Evolutionary conservation across 2,888 invertebrate species (phyloP), one percentile per base, ranked within the genome.

Genomic region (Xylota segnis): DNA sequence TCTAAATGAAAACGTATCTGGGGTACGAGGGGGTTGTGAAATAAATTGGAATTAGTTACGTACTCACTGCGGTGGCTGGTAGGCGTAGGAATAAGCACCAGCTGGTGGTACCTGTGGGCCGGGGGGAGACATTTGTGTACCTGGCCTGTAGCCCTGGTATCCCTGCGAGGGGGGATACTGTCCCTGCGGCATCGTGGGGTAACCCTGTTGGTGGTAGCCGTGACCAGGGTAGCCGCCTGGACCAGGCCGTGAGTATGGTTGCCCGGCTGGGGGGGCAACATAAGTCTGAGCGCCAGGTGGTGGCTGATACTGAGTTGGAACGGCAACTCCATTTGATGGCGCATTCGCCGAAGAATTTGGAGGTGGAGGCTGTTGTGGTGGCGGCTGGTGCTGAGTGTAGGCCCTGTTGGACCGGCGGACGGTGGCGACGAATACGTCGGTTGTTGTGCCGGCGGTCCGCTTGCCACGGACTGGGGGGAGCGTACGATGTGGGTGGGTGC

Each of bases 51-150:
- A 75, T 79, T 65, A 70, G 63, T 70, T 79, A 79, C 27, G 27
- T 40, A 59, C 70, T 90, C 90, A 92, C 88, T 92, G 92, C 37
- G 96, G 96, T 83, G 96, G 96, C 89, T 96, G 96, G 90, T 96
- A 96, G 65, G 96, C 95, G 90, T 96, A 96, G 45, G 96, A 95
- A 90, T 97, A 97, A 81, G 95, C 94, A 77, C 95, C 95, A 87
- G 96, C 95, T 5, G 96, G 96, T 23, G 95, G 95, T 4, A 95
- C 95, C 86, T 96, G 96, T 4, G 95, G 96, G 5, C 95, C 94
- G 0, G 95, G 94, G 0, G 88, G 88, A 90, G 93, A 93, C 89
- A 94, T 94, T 65, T 93, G 93, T 34, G 93, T 93, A 2, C 95
- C 94, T 7, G 95, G 95, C 84, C 95, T 92, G 18, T 94, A 94